Evolutionary conservation across 2,797 vertebrate genomes (phyloP).

Genomic region (Paratrypauchen microcephalus): DNA sequence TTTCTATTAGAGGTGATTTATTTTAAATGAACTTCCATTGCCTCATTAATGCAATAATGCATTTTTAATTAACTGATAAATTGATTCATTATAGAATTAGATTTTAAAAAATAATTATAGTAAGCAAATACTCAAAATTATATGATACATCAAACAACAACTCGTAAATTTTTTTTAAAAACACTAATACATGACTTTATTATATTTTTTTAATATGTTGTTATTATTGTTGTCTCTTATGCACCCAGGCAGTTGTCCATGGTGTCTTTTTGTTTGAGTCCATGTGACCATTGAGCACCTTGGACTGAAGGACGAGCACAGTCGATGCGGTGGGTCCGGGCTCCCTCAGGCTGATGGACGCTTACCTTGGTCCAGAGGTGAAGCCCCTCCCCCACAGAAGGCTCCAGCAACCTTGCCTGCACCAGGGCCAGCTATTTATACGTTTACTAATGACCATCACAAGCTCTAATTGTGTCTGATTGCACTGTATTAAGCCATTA

Average conservation of each 20-base stretch:
- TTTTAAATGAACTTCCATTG: slow-evolving; percentile 56
- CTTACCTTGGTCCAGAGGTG: slow-evolving; percentile 51
- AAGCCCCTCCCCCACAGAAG: slow-evolving; percentile 24
- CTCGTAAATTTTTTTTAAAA: too few species aligned
- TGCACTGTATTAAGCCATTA: background rate
- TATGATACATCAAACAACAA: background rate
- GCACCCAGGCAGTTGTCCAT: slow-evolving; percentile 10
- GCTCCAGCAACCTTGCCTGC: slow-evolving; percentile 38
- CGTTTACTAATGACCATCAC: background rate
- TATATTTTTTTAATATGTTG: too few species aligned
- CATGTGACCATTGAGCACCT: slow-evolving; percentile 42
- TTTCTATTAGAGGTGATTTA: slow-evolving; percentile 62
- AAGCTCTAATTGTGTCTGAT: slow-evolving; percentile 8
- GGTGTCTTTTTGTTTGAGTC: slow-evolving; percentile 12
- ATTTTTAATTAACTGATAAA: background rate
- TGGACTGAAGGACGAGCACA: slow-evolving; percentile 54
- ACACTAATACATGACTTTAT: too few species aligned
- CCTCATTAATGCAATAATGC: slow-evolving; percentile 63
- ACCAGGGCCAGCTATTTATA: slow-evolving; percentile 7
- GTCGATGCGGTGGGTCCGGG: slow-evolving; percentile 23
- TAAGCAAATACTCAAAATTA: too few species aligned
- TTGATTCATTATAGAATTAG: too few species aligned
- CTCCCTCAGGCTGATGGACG: slow-evolving; percentile 41
- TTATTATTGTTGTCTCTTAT: background rate
- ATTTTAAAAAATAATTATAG: too few species aligned